Base-by-base conservation (phyloP, 2,113 vertebrate species). In the Chionis minor region DNA sequence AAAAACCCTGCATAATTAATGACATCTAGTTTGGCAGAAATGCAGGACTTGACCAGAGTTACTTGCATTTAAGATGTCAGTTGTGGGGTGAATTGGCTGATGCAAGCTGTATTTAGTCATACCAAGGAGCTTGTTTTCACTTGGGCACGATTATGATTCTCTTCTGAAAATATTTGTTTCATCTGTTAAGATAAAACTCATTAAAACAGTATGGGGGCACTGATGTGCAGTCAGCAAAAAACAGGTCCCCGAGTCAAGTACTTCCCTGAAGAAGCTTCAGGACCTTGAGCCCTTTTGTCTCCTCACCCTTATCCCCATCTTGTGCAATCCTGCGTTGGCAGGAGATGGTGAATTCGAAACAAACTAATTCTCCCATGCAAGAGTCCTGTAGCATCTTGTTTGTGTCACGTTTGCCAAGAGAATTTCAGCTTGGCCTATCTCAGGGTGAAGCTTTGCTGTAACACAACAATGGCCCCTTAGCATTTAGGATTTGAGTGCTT, bases 281-380 rank as follows among this genome's bases (percentile, higher is more conserved):
- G 47, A 80, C 21, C 40, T 49, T 70, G 66, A 91, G 62, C 21
- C 42, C 40, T 92, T 91, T 70, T 9, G 4, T 82, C 71, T 92
- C 10, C 26, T 82, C 35, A 83, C 52, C 69, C 59, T 16, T 78
- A 91, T 49, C 28, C 21, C 17, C 49, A 49, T 88, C 51, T 86
- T 91, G 74, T 88, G 91, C 81, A 95, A 96, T 94, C 21, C 45
- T 44, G 18, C 73, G 24, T 62, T 95, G 78, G 45, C 74, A 95
- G 84, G 79, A 94, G 75, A 59, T 21, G 32, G 6, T 28, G 49
- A 85, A 62, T 72, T 82, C n/a, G 59, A 88, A 90, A 72, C 86
- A 94, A 79, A 66, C 32, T 14, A 66, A 58, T 51, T 82, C 54
- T 73, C 38, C 54, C 20, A 6, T 75, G 66, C n/a, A 30, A 27